Evolutionary conservation across 2,113 vertebrate species (phyloP), one percentile per base, ranked within the genome.

Genomic region (Labeo catla): DNA sequence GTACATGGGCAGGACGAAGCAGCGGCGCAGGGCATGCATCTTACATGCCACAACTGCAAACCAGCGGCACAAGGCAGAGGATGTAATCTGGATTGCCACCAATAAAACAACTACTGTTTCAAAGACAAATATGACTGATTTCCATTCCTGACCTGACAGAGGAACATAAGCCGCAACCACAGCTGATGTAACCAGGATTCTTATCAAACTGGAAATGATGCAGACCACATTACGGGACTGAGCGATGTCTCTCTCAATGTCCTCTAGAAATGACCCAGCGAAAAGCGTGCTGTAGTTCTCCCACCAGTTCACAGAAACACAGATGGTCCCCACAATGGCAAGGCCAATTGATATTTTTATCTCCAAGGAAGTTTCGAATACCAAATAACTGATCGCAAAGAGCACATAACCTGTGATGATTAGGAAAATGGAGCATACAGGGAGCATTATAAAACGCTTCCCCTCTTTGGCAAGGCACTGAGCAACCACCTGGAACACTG

Each of bases 51-150:
- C 89, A 15, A 95, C 72, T 0, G 90, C 86, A 87, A 95, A 92
- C 93, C 93, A 94, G 59, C 92, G 91, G 77, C 94, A 95, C 63
- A 95, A 77, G 0, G 87, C 91, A 1, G 94, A 94, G 77, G 93
- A 94, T 50, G 89, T 7, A 47, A 93, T 89, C 90, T 95, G 94
- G 76, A 93, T 84, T 0, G 82, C 90, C 12, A 92, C 70, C 72
- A 90, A 89, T 23, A 8, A 23, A 81, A 45, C 5, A 15, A 81
- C 36, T 0, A 13, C 13, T 16, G 21, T 9, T 45, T 65, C 7
- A 12, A 63, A 63, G 12, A 47, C 12, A 0, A 47, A 4, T n/a
- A 9, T 23, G n/a, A 45, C 39, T 0, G 78, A 81, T 70, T 59
- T 43, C 70, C 84, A 88, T 10, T 36, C 0, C 49, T 61, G 73